These are phyloP conservation scores for Corythornis cristatus DNA, from an alignment of 2,113 vertebrate species.

Conservation along the genomic window DNA sequence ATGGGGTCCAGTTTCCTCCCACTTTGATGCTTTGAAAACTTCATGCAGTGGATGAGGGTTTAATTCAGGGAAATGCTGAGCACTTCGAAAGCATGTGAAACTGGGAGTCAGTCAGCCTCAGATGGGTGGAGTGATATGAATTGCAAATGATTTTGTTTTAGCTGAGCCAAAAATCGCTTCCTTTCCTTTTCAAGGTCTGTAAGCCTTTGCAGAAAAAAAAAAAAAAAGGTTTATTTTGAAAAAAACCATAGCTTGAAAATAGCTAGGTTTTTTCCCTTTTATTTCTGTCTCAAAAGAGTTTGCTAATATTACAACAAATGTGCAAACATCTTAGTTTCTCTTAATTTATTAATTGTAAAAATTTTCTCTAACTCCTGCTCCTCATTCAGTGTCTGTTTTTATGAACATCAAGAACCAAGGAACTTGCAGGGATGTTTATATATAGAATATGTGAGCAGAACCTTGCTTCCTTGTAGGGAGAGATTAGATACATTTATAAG, in stretches of 20 bases:
- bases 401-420: background rate
- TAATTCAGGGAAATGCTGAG: background rate
- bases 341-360: background rate
- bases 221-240: background rate
- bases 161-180: conserved; percentile 29
- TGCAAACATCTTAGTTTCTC: background rate
- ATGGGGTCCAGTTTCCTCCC: background rate
- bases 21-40: background rate
- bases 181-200: conserved; percentile 25
- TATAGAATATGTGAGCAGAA: background rate
- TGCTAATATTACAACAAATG: background rate
- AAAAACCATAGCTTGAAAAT: background rate
- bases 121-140: conserved; percentile 28
- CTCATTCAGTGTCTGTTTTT: background rate
- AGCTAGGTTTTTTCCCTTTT: background rate
- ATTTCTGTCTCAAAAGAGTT: background rate
- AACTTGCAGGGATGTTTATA: background rate
- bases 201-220: background rate
- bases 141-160: conserved; percentile 27
- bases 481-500: background rate
- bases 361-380: background rate
- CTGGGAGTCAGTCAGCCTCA: background rate
- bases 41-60: background rate
- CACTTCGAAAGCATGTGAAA: background rate
- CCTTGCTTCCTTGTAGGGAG: background rate